These are phyloP conservation scores for Diadophis punctatus DNA, from an alignment of 2,113 vertebrate species.

Conservation along the genomic window DNA sequence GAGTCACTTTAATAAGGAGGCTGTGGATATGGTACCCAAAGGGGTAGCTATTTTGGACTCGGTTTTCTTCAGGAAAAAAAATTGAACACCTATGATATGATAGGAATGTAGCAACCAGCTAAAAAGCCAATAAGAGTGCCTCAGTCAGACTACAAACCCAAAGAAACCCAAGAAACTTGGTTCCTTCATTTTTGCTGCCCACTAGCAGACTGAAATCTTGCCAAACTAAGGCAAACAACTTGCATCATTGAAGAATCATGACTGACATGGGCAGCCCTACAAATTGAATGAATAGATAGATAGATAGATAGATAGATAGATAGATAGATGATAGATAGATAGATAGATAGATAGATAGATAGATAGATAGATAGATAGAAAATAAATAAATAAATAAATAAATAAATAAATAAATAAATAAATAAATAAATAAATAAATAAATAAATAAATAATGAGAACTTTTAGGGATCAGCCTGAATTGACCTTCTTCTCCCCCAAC, in stretches of 20 bases:
- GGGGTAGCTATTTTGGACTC: background rate
- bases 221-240: background rate
- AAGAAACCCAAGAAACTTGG: background rate
- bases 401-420: too few relatives aligned
- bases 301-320: too few relatives aligned
- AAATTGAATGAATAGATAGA: too few relatives aligned
- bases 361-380: too few relatives aligned
- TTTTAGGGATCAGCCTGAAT: background rate
- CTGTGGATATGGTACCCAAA: background rate
- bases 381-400: too few relatives aligned
- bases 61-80: background rate
- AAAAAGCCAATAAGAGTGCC: background rate
- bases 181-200: background rate
- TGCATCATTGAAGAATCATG: background rate
- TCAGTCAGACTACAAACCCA: background rate
- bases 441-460: too few relatives aligned
- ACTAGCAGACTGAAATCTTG: background rate
- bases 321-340: too few relatives aligned
- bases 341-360: too few relatives aligned
- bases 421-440: too few relatives aligned
- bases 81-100: background rate
- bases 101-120: background rate
- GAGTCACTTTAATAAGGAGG: background rate
- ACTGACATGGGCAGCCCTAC: too few relatives aligned
- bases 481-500: background rate